Percentiles rank a stretch among this genome's conserved stretches.
Evolutionary conservation across 2,888 invertebrate genomes (phyloP).

Genomic region (Ligdia adustata): DNA sequence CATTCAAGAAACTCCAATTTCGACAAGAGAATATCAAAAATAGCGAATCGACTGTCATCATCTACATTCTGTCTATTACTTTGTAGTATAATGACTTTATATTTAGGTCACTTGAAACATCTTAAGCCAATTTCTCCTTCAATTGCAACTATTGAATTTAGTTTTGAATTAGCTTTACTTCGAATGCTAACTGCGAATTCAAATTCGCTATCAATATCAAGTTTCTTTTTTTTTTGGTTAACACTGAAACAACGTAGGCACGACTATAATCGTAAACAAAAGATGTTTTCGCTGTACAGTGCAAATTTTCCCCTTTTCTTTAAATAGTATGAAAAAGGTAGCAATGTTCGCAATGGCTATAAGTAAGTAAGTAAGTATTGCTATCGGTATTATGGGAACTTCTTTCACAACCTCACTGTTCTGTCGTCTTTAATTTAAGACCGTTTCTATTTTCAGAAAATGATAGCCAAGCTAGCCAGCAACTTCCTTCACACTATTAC

Average conservation of each 20-base stretch:
- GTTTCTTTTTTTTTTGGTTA: conserved; percentile 30
- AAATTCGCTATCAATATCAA: conserved; percentile 30
- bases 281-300: conserved; percentile 4
- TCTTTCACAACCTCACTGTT: conserved; percentile 11
- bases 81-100: conserved; percentile 71
- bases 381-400: background rate
- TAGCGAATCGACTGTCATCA: conserved; percentile 78
- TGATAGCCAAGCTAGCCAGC: conserved; percentile 1
- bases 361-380: no score
- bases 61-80: conserved; percentile 76
- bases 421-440: conserved; percentile 4
- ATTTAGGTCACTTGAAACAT: conserved; percentile 72
- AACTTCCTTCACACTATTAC: conserved; percentile 11
- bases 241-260: conserved; percentile 7
- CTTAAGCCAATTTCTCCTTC: conserved; percentile 61
- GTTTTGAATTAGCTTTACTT: conserved; percentile 53
- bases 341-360: conserved; percentile 4
- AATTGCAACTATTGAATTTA: conserved; percentile 67
- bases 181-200: conserved; percentile 10
- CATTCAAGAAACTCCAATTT: conserved; percentile 77
- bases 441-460: background rate
- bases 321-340: conserved; percentile 14
- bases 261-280: background rate
- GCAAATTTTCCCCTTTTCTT: background rate
- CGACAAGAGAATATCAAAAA: conserved; percentile 84